Evolutionary conservation across 35 echinoderm and acorn worm species (phyloP).

Genomic region (Lytechinus pictus): DNA sequence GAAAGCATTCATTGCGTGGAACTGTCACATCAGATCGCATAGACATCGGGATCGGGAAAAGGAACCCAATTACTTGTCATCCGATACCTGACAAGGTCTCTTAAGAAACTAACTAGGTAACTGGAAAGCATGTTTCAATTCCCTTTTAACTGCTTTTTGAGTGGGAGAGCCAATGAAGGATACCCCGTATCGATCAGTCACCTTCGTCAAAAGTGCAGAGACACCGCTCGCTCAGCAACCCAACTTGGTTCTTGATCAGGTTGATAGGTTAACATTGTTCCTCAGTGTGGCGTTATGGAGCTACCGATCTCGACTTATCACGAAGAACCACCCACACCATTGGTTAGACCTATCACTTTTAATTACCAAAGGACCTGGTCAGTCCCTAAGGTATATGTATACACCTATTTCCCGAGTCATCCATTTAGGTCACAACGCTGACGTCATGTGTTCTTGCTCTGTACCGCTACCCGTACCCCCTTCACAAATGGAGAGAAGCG

Average conservation of each 20-base stretch:
- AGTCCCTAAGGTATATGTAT: not conserved
- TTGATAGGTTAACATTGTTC: not conserved
- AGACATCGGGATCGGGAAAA: not conserved
- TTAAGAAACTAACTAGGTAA: constrained; percentile 14
- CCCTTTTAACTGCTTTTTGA: constrained; percentile 1
- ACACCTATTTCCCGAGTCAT: not conserved
- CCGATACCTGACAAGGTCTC: not conserved
- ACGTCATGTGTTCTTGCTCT: not conserved
- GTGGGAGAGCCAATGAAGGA: not conserved
- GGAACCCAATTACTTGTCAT: not conserved
- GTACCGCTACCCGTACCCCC: not conserved
- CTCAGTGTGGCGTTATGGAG: not conserved
- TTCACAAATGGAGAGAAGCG: not conserved
- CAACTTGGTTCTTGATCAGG: not conserved
- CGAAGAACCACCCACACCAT: not conserved
- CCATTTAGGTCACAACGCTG: not conserved
- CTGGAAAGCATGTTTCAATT: constrained; percentile 1
- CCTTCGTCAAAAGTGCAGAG: not conserved
- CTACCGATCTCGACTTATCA: not conserved
- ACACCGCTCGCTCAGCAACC: not conserved
- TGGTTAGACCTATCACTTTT: not conserved
- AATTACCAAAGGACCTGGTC: not conserved
- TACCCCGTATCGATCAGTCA: constrained; percentile 6
- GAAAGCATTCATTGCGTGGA: not conserved
- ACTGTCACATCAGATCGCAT: constrained; percentile 1